Evolutionary conservation across 2,113 vertebrate genomes (phyloP).

Genomic region (Dipodomys merriami): DNA sequence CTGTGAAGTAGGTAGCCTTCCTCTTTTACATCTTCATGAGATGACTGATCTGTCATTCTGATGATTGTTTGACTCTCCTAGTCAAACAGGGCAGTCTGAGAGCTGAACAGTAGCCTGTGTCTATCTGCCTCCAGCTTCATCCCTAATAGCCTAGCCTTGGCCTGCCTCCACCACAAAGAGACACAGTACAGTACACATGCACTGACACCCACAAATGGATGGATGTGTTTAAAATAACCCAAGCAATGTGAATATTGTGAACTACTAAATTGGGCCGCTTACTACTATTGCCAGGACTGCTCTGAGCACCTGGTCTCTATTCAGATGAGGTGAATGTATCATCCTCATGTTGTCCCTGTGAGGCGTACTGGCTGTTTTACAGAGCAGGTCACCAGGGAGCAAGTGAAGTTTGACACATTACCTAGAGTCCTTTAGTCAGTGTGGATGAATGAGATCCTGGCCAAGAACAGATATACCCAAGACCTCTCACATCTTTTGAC

Average conservation of each 20-base stretch:
- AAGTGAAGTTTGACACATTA: neutral
- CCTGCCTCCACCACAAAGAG: neutral
- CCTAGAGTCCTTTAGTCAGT: neutral
- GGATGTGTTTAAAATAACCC: neutral
- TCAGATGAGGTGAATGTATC: no score
- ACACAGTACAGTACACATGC: neutral
- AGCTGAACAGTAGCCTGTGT: neutral
- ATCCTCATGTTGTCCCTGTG: accelerated
- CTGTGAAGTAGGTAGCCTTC: neutral
- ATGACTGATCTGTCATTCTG: neutral
- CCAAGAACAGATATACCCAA: neutral
- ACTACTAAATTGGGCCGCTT: neutral
- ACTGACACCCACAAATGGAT: neutral
- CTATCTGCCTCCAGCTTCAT: neutral
- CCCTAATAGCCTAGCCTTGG: neutral
- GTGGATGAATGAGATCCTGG: neutral
- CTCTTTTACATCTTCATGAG: accelerated
- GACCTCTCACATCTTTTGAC: neutral
- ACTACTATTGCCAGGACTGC: neutral
- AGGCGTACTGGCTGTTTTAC: neutral
- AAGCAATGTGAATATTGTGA: neutral
- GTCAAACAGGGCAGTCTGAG: neutral
- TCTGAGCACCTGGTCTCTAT: neutral
- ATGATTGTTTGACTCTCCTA: accelerated
- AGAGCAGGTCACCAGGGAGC: neutral